Evolutionary conservation across 53 echinoderm and acorn worm genomes (phyloP).

Genomic region (Astropecten irregularis): DNA sequence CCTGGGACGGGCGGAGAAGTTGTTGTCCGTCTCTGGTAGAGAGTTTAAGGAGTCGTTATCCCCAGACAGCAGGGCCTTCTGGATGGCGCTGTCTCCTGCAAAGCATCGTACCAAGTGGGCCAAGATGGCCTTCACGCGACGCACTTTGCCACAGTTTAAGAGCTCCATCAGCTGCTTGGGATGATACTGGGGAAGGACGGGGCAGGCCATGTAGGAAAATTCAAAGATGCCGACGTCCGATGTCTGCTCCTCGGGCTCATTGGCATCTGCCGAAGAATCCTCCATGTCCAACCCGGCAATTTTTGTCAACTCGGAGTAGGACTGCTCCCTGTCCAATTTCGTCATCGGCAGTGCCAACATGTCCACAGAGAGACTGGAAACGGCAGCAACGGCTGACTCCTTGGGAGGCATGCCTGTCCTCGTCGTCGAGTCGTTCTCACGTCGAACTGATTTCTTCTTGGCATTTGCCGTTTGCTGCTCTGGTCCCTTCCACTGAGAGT

Average conservation of each 20-base stretch:
- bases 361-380: conserved; percentile 75
- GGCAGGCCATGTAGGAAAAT: conserved; percentile 78
- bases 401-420: conserved; percentile 19
- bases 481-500: conserved; percentile 86
- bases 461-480: not conserved
- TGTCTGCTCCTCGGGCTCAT: conserved; percentile 41
- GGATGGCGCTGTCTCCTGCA: conserved; percentile 84
- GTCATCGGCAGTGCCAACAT: conserved; percentile 88
- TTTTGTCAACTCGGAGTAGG: conserved; percentile 88
- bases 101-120: conserved; percentile 97
- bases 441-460: conserved; percentile 55
- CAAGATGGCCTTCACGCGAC: conserved; percentile 94
- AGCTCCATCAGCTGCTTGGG: conserved; percentile 96
- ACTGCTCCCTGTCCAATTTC: conserved; percentile 90
- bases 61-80: conserved; percentile 72
- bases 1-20: conserved; percentile 53
- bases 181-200: conserved; percentile 97
- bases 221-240: conserved; percentile 89
- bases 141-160: conserved; percentile 93
- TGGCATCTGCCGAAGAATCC: conserved; percentile 34
- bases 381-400: conserved; percentile 14
- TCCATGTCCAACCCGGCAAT: conserved; percentile 61
- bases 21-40: conserved; percentile 64
- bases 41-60: conserved; percentile 57
- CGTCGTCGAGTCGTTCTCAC: conserved; percentile 28